Evolutionary conservation across 2,797 vertebrate species (phyloP), one percentile per base, ranked within the genome.

Genomic region (Ctenochaetus hawaiiensis): DNA sequence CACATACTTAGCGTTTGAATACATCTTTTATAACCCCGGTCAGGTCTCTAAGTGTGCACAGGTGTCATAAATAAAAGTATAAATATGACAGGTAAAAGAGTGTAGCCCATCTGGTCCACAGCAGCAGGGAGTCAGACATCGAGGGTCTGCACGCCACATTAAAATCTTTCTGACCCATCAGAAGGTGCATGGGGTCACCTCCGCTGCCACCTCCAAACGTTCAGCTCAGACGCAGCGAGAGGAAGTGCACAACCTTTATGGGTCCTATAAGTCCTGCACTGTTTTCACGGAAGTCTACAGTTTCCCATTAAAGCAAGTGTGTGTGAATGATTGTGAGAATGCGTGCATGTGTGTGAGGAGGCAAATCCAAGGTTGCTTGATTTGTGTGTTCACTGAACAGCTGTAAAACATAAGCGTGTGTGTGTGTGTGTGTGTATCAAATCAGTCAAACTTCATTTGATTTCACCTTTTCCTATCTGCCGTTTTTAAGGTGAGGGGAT

Each of bases 81-180:
- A 90, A 91, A 89, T 86, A 83, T 87, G 89, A 74, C 87, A 89
- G 85, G 84, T 90, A 88, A 84, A 71, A 64, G 80, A 86, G 80
- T 48, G 56, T 26, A 75, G 76, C 62, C 80, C 90, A 92, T 91
- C 85, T 93, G 92, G 86, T 80, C 54, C n/a, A 13, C 85, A 89
- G 86, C 88, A 88, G 84, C 75, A 57, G 52, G 75, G 65, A 85
- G 81, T 54, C 66, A 13, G 37, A 6, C 48, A 4, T 4, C 1
- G 4, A 69, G 49, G 72, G 52, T 59, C 62, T 22, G 48, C 67
- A 79, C 16, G 18, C 60, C 78, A 71, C 75, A 59, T 87, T 85
- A 85, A 87, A 83, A 82, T 72, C 65, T 64, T 34, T 18, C 6
- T 78, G 77, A 89, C 69, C 79, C 73, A 14, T 66, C 51, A 43